Base-by-base conservation (phyloP, 2,797 vertebrate genomes). In the Tauraco hartlaubi region DNA sequence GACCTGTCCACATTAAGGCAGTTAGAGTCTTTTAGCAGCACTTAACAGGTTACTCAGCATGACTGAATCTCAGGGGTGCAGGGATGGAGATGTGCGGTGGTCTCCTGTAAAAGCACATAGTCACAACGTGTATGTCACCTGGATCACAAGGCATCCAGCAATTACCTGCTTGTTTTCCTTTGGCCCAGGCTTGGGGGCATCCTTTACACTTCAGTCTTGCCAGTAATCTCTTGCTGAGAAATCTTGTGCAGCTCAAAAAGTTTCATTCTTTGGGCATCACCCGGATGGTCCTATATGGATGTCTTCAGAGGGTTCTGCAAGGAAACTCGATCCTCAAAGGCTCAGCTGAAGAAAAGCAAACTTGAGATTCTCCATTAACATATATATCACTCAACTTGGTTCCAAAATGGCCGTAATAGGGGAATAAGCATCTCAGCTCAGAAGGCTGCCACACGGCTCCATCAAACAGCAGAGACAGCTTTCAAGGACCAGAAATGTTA, bases 21-120 rank as follows among this genome's bases (percentile, higher is more conserved):
- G 44, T 35, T 49, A 21, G 3, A 39, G 21, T 1, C 7, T 64
- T 58, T 69, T 31, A 48, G 62, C 46, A 52, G 26, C 11, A 8
- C 15, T 62, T 69, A 19, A 21, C 63, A 80, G 37, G 41, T 29
- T 54, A 55, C 25, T 71, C 7, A 6, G 31, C 19, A 39, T 48
- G 35, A 37, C 29, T 56, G 17, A 43, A 4, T 35, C n/a, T 39
- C 0, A 2, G 15, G 28, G 15, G 15, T 6, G 5, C 1, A 1
- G 15, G 48, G 21, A 2, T 23, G n/a, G 17, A 10, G 7, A 41
- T 41, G 15, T 51, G 52, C 15, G 12, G 35, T n/a, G 16, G 9
- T 77, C 28, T 69, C 21, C n/a, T 29, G 12, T 31, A 44, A 43
- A 4, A 61, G 29, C 35, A 15, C 8, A 4, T 6, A 54, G 39